Percentiles rank a stretch among this genome's conserved stretches.
Evolutionary conservation across 2,797 vertebrate genomes (phyloP).

Genomic region (Simalia tracyae): DNA sequence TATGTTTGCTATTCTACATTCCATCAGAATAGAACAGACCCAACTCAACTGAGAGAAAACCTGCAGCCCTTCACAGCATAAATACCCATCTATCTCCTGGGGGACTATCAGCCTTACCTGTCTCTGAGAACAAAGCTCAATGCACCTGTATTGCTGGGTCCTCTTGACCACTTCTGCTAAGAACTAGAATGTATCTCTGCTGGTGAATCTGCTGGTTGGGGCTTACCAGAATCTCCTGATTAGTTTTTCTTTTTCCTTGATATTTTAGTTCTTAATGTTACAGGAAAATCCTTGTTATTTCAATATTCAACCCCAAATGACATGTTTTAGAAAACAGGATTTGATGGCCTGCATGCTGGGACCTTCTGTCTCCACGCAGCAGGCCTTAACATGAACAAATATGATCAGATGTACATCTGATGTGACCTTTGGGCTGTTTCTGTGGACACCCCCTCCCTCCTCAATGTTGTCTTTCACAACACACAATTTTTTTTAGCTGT

Average conservation of each 20-base stretch:
- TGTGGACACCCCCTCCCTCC: neutral
- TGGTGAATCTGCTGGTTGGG: neutral
- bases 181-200: neutral
- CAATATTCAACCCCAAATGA: fast-evolving
- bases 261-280: neutral
- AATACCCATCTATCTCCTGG: neutral
- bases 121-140: neutral
- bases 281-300: neutral
- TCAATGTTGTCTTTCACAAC: slow-evolving; percentile 41
- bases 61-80: neutral
- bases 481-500: slow-evolving; percentile 70
- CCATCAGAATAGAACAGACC: too few species aligned
- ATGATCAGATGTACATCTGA: neutral
- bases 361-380: neutral
- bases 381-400: neutral
- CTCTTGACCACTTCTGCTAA: neutral
- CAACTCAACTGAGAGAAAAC: neutral
- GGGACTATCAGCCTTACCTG: neutral
- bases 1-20: too few species aligned
- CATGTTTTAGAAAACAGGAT: neutral
- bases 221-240: neutral
- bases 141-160: neutral
- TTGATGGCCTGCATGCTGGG: neutral
- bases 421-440: neutral
- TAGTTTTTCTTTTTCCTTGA: neutral